A percentile compares a stretch with the other conserved stretches of the same genome.
Evolutionary conservation across 2,888 invertebrate genomes (phyloP).

Genomic region (Microplitis manilae): DNA sequence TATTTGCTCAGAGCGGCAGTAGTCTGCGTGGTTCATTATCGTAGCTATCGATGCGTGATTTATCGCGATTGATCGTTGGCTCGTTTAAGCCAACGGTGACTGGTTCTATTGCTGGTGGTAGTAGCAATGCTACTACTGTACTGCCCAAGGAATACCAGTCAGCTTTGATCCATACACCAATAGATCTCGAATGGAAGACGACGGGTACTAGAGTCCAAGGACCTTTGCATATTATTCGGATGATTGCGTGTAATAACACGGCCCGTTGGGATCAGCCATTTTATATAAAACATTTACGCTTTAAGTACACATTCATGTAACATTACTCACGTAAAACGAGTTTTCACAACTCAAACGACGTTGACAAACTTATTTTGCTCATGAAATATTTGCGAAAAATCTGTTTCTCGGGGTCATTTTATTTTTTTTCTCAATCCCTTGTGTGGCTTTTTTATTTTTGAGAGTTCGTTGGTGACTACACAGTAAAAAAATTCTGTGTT

Average conservation of each 20-base stretch:
- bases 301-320: neutral
- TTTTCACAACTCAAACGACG: too few relatives aligned
- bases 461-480: too few relatives aligned
- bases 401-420: too few relatives aligned
- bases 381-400: too few relatives aligned
- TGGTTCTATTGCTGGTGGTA: too few relatives aligned
- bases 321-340: neutral
- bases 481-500: too few relatives aligned
- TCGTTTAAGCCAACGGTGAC: neutral
- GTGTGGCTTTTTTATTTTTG: too few relatives aligned
- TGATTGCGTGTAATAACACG: conserved; percentile 31
- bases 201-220: neutral
- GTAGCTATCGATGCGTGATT: neutral
- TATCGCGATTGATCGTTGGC: neutral
- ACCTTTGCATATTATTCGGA: conserved; percentile 9
- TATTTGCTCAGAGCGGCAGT: neutral
- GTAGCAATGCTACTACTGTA: neutral
- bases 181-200: neutral
- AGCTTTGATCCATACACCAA: neutral
- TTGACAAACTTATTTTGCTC: too few relatives aligned
- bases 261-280: neutral
- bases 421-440: too few relatives aligned
- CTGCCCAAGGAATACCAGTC: neutral
- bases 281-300: neutral
- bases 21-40: neutral